Evolutionary conservation across 2,888 invertebrate species (phyloP), one percentile per base, ranked within the genome.

Genomic region (Hyalella azteca): DNA sequence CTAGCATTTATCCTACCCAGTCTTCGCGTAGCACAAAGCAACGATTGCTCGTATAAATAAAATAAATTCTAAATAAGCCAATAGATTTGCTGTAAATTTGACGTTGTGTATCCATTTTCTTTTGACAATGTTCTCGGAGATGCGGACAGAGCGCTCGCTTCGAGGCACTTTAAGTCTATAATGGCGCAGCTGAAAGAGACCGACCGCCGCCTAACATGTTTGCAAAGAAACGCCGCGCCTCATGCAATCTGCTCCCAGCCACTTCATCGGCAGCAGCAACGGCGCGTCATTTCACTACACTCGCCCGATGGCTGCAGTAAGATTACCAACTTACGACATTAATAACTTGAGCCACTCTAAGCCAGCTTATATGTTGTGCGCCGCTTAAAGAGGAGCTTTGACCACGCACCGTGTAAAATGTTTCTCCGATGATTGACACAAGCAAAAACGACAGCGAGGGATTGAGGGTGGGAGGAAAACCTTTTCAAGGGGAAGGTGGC

Each of bases 201-300:
- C 9, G 19, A 29, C 54, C 45, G 29, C 9, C 54, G 54, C 29
- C 54, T 54, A 54, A 54, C 54, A 26, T 54, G 54, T 54, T 54
- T 54, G 54, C 54, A 54, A 54, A 54, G 54, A 54, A 54, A 29
- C 54, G 29, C 54, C 22, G 54, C 54, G 54, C 54, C 54, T 54
- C 54, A 54, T 54, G 29, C 54, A 54, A 54, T 54, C 54, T 54
- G 54, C 54, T 54, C 54, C 54, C 9, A 54, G 54, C 1, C 54
- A 22, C 54, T 54, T 54, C 54, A 54, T 54, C 29, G 54, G 54
- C 54, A 26, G 54, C 29, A 54, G 54, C 22, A 26, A 11, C 29
- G 54, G 54, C 54, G 22, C 54, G 54, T 54, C 54, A 29, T 54
- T 54, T 54, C 54, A 13, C 54, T 26, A 29, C 22, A 29, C 54